These are phyloP conservation scores for Nebria ingens DNA, from an alignment of 1,140 invertebrate genomes.

Conservation along the genomic window DNA sequence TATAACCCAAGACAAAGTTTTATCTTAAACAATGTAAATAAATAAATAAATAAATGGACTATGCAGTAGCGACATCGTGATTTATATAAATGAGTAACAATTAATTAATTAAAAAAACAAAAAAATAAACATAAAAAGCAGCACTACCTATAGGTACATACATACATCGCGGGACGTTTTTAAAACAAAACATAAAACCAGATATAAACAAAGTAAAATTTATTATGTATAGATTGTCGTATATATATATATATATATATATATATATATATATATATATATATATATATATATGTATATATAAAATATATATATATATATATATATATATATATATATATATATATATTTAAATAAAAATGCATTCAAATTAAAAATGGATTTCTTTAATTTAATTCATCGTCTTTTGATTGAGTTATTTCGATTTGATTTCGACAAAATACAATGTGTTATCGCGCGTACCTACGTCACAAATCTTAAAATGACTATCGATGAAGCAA, in stretches of 20 bases:
- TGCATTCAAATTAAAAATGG: constrained; percentile 12
- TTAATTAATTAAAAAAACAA: constrained; percentile 7
- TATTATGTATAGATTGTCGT: constrained; percentile 31
- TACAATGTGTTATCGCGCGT: neutral
- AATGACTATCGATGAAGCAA: neutral
- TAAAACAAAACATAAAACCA: constrained; percentile 27
- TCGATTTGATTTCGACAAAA: neutral
- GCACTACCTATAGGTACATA: too few relatives aligned
- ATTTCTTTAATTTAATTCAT: constrained; percentile 11
- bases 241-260: too few relatives aligned
- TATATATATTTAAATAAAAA: constrained; percentile 26
- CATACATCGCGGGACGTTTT: constrained; percentile 26
- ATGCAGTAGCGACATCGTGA: constrained; percentile 23
- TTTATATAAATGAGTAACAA: constrained; percentile 29
- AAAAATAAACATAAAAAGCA: constrained; percentile 12
- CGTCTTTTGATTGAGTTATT: constrained; percentile 19
- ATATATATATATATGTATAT: too few relatives aligned
- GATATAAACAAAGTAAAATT: too few relatives aligned
- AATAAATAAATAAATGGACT: constrained; percentile 3
- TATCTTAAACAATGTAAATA: constrained; percentile 4
- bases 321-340: too few relatives aligned
- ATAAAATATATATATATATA: too few relatives aligned
- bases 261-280: too few relatives aligned
- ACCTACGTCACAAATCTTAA: neutral
- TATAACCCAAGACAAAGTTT: constrained; percentile 4